phyloP scores from a whole-genome alignment of 1,140 invertebrate species.

The Dolichoris vasculosae region DNA sequence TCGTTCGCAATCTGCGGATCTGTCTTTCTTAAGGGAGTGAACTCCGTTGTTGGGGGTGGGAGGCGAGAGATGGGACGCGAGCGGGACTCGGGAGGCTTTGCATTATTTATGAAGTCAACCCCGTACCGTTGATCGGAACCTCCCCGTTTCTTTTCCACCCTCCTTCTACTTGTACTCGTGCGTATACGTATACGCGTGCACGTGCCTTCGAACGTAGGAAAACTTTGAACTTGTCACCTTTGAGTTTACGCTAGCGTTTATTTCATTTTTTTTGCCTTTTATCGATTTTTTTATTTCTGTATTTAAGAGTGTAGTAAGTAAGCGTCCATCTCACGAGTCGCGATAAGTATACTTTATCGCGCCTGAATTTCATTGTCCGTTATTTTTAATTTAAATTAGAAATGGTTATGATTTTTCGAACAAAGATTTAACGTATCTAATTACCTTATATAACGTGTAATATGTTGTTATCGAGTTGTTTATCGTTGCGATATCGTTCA shows the following conservation, averaged over 20 bases:
- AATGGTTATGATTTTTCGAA: no score
- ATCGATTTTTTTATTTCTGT: background rate
- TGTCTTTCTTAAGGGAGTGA: background rate
- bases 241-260: background rate
- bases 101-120: constrained; percentile 71
- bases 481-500: no score
- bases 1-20: constrained; percentile 13
- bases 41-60: constrained; percentile 45
- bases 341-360: no score
- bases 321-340: no score
- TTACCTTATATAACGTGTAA: no score
- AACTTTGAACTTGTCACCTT: constrained; percentile 18
- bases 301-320: background rate
- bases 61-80: no score
- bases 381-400: no score
- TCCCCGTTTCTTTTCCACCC: background rate
- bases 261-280: background rate
- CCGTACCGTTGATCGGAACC: constrained; percentile 60
- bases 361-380: no score
- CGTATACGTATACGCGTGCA: background rate
- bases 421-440: no score
- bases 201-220: background rate
- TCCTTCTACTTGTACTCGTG: background rate
- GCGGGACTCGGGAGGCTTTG: constrained; percentile 61
- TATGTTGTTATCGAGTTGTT: no score